Evolutionary conservation across 2,797 vertebrate species (phyloP).

Genomic region (Acanthurus tractus): DNA sequence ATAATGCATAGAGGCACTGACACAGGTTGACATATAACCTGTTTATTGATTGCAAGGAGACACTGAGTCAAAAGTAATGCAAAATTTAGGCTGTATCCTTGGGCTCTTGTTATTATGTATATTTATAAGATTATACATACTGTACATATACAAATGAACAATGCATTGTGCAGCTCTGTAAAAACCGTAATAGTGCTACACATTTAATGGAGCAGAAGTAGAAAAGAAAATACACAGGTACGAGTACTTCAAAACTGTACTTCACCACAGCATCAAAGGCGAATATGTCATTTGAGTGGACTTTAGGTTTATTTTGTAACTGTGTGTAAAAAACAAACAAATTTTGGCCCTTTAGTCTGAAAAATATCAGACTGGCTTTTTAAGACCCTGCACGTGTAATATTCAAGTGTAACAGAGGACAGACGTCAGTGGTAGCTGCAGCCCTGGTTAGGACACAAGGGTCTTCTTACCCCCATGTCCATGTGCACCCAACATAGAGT

Average conservation of each 20-base stretch:
- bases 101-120: neutral
- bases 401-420: neutral
- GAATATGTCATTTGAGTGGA: too few species aligned
- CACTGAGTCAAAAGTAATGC: neutral
- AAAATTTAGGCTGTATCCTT: neutral
- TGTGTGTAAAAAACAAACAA: neutral
- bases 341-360: neutral
- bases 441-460: neutral
- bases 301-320: neutral
- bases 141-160: neutral
- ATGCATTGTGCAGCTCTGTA: conserved; percentile 43
- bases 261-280: neutral
- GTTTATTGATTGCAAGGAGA: conserved; percentile 12
- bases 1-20: neutral
- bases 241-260: neutral
- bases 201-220: neutral
- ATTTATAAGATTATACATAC: neutral
- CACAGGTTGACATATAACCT: neutral
- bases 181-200: conserved; percentile 17
- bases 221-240: neutral
- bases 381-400: neutral
- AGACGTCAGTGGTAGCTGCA: neutral
- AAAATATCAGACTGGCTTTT: neutral
- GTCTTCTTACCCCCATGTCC: conserved; percentile 27
- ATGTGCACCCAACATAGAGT: conserved; percentile 23